Evolutionary conservation across 64 coral and sea anemone species (phyloP).

Genomic region (Pachyseris speciosa): DNA sequence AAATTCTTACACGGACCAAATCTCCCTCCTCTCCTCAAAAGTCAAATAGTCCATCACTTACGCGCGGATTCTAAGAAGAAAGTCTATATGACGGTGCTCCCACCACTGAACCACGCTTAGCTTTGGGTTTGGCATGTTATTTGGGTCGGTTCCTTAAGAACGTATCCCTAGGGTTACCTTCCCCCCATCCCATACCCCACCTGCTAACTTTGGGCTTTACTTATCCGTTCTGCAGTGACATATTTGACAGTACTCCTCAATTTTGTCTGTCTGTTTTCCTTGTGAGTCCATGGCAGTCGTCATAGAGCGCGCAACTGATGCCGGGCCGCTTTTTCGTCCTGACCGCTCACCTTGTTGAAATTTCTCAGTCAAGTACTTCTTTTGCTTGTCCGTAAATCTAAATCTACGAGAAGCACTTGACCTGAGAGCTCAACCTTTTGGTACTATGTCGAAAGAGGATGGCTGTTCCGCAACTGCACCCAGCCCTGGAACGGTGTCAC

Average conservation of each 20-base stretch:
- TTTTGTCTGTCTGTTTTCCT: no score
- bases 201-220: slow-evolving; percentile 22
- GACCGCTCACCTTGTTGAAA: no score
- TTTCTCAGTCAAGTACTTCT: no score
- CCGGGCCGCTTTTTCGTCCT: no score
- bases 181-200: slow-evolving; percentile 11
- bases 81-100: slow-evolving; percentile 7
- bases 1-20: no score
- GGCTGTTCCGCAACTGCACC: slow-evolving; percentile 28
- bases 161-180: slow-evolving; percentile 31
- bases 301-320: no score
- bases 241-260: slow-evolving; percentile 43
- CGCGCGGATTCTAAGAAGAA: slow-evolving; percentile 21
- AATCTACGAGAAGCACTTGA: slow-evolving; percentile 36
- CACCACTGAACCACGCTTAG: not conserved
- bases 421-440: slow-evolving; percentile 72
- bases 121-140: slow-evolving; percentile 10
- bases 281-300: no score
- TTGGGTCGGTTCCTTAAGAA: not conserved
- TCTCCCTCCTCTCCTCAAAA: no score
- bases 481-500: slow-evolving; percentile 25
- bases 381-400: slow-evolving; percentile 49
- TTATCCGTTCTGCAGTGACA: not conserved
- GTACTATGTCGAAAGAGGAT: slow-evolving; percentile 24
- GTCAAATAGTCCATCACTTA: no score